Evolutionary conservation across 2,113 vertebrate species (phyloP).

Genomic region (Hydrochoerus hydrochaeris): DNA sequence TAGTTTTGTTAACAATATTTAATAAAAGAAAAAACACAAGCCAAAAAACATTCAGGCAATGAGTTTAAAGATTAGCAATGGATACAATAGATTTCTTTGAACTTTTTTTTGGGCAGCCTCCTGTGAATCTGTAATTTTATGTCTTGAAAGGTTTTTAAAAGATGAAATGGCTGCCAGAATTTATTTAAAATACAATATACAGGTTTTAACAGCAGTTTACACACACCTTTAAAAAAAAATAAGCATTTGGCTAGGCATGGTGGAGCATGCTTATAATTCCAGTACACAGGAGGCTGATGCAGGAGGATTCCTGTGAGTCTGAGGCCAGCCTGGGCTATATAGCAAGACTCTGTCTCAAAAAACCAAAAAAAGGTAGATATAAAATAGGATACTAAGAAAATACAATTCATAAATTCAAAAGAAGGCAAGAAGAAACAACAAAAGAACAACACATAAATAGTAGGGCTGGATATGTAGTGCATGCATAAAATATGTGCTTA

Average conservation of each 20-base stretch:
- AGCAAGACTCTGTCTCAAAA: not conserved
- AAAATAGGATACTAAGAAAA: conserved; percentile 8
- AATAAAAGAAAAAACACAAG: not conserved
- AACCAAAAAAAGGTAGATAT: not conserved
- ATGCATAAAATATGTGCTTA: not conserved
- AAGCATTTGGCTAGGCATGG: not conserved
- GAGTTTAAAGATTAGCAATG: not conserved
- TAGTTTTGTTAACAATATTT: not conserved
- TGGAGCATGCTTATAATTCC: not conserved
- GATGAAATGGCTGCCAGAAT: not conserved
- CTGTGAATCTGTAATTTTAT: not conserved
- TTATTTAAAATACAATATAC: not conserved
- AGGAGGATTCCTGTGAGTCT: too few relatives aligned
- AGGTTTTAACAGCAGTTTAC: not conserved
- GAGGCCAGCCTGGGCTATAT: not conserved
- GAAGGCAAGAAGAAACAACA: not conserved
- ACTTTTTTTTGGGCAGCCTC: conserved; percentile 2
- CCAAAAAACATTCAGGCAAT: not conserved
- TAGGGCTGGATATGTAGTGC: not conserved
- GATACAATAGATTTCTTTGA: not conserved
- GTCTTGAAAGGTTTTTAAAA: not conserved
- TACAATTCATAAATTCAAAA: not conserved
- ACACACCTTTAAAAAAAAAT: not conserved
- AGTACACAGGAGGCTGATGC: too few relatives aligned
- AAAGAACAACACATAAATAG: not conserved